Conservation (phyloP, 2,888 invertebrate genomes). For the Anaspis maculata region DNA sequence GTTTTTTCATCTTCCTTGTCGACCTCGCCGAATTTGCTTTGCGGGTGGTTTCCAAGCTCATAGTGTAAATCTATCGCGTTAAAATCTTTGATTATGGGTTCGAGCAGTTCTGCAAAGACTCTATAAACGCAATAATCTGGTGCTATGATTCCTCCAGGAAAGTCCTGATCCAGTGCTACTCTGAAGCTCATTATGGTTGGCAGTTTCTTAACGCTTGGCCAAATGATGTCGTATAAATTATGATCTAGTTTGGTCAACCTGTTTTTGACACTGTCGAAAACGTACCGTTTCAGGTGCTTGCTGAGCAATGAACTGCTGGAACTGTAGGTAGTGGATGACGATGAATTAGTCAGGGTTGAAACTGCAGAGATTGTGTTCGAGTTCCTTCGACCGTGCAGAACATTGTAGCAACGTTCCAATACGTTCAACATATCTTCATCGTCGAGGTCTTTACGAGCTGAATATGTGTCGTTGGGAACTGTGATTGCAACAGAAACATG, state of each 20-base stretch:
- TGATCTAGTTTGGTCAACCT: constrained; percentile 77
- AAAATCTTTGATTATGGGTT: constrained; percentile 72
- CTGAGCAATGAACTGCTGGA: constrained; percentile 53
- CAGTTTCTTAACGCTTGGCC: constrained; percentile 79
- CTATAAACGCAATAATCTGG: constrained; percentile 81
- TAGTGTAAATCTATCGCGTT: constrained; percentile 62
- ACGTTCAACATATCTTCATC: constrained; percentile 63
- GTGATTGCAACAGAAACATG: constrained; percentile 21
- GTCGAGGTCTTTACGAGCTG: constrained; percentile 63
- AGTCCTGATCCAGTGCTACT: constrained; percentile 59
- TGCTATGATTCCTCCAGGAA: constrained; percentile 68
- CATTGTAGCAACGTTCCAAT: constrained; percentile 66
- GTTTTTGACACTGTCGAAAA: constrained; percentile 66
- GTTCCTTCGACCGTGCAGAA: constrained; percentile 55
- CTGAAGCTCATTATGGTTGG: constrained; percentile 49
- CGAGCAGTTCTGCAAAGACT: constrained; percentile 74
- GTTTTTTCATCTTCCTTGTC: constrained; percentile 21
- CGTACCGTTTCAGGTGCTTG: constrained; percentile 63
- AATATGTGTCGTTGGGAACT: constrained; percentile 69
- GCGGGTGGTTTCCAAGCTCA: constrained; percentile 58
- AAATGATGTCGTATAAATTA: constrained; percentile 79
- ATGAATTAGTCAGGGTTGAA: constrained; percentile 37
- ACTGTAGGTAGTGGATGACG: constrained; percentile 12
- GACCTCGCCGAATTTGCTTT: constrained; percentile 45
- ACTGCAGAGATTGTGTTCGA: constrained; percentile 49